Percentiles rank a stretch among this genome's conserved stretches.
Conservation (phyloP, 1,140 invertebrate species). For the Dryas iulia region DNA sequence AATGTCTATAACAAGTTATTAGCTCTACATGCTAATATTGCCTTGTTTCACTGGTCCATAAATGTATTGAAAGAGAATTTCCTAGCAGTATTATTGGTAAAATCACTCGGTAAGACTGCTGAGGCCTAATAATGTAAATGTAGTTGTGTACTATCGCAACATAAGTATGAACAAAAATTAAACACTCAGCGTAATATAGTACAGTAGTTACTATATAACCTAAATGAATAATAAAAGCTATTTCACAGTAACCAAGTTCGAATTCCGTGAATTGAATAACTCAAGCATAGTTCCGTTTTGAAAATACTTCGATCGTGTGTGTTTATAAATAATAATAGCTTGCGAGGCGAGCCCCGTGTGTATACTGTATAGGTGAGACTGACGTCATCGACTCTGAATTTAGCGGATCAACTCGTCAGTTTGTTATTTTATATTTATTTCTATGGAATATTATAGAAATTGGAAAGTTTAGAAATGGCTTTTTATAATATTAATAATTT, state of each 20-base stretch:
- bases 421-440: conserved; percentile 41
- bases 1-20: no score
- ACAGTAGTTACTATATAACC: not conserved
- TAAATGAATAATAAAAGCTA: not conserved
- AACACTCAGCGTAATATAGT: not conserved
- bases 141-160: no score
- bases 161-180: no score
- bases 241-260: conserved; percentile 12
- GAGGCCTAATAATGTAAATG: no score
- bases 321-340: conserved; percentile 44
- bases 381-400: conserved; percentile 44
- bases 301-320: conserved; percentile 35
- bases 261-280: conserved; percentile 32
- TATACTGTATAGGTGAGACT: conserved; percentile 30
- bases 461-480: conserved; percentile 16
- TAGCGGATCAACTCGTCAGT: conserved; percentile 42
- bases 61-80: no score
- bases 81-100: no score
- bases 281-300: conserved; percentile 34
- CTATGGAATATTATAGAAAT: conserved; percentile 27
- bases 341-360: conserved; percentile 13
- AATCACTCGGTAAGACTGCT: no score
- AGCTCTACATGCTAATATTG: no score
- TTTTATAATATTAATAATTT: not conserved
- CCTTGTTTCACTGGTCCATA: no score